phyloP scores from a whole-genome alignment of 2,113 vertebrate genomes.

The pig (Sus scrofa) region DNA sequence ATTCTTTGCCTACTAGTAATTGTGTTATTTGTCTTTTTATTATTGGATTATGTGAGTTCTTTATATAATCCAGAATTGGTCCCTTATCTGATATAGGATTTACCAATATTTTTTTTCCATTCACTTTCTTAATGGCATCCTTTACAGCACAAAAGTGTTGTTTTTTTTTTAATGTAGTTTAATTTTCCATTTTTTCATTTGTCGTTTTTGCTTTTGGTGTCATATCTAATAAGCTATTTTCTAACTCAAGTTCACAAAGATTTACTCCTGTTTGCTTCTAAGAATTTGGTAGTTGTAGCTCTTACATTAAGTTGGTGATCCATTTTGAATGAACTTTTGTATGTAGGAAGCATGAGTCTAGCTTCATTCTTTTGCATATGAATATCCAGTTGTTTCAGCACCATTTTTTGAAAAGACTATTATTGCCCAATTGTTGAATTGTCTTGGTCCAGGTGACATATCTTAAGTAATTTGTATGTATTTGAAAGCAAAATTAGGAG shows the following conservation, averaged over 20 bases:
- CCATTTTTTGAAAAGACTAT: not conserved
- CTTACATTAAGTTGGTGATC: not conserved
- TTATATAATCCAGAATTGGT: not conserved
- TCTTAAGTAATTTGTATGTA: not conserved
- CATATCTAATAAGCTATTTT: not conserved
- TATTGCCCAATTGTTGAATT: not conserved
- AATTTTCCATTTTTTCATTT: not conserved
- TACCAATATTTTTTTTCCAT: slow-evolving; percentile 48
- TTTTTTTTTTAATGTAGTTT: not conserved
- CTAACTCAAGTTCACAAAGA: not conserved
- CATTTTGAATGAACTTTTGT: not conserved
- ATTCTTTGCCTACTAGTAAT: not conserved
- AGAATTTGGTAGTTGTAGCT: not conserved
- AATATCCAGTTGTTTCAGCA: not conserved
- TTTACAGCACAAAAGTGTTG: not conserved
- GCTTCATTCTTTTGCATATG: not conserved
- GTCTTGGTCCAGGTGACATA: not conserved
- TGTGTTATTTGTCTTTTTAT: not conserved
- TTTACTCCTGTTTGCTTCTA: not conserved
- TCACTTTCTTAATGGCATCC: not conserved
- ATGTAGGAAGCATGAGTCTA: not conserved
- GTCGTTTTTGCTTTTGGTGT: not conserved
- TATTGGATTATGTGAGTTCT: not conserved
- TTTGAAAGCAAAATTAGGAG: slow-evolving; percentile 10
- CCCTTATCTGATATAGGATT: not conserved